Conservation (phyloP, 2,888 invertebrate genomes). For the Synanthedon formicaeformis region DNA sequence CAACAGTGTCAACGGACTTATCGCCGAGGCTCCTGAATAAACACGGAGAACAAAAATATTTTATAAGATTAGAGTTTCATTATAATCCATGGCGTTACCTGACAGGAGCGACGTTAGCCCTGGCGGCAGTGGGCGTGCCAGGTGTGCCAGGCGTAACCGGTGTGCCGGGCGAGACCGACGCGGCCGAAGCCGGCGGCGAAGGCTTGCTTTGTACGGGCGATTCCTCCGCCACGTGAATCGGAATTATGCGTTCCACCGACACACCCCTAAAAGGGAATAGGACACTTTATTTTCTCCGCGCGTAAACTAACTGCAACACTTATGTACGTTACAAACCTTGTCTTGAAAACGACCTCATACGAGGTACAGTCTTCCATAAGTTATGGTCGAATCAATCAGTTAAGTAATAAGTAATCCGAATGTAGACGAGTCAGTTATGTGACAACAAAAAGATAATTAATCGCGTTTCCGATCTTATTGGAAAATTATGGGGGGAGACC, state of each 20-base stretch:
- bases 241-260: constrained; percentile 65
- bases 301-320: background rate
- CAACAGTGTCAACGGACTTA: too few relatives aligned
- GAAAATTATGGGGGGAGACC: too few relatives aligned
- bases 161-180: background rate
- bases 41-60: too few relatives aligned
- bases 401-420: too few relatives aligned
- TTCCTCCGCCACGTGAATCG: constrained; percentile 51
- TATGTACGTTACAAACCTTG: background rate
- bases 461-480: too few relatives aligned
- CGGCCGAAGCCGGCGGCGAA: constrained; percentile 13
- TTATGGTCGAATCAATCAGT: too few relatives aligned
- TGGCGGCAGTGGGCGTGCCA: background rate
- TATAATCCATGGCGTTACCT: constrained; percentile 18
- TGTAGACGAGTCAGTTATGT: too few relatives aligned
- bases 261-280: constrained; percentile 36
- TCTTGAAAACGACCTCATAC: too few relatives aligned
- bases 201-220: constrained; percentile 10
- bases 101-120: constrained; percentile 15
- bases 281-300: background rate
- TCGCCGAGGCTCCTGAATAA: too few relatives aligned
- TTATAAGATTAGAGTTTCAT: too few relatives aligned
- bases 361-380: too few relatives aligned
- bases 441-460: too few relatives aligned
- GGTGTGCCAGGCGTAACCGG: background rate